A percentile compares a stretch with the other conserved stretches of the same genome.
These are phyloP conservation scores for Microctonus hyperodae DNA, from an alignment of 2,888 invertebrate genomes.

Conservation along the genomic window DNA sequence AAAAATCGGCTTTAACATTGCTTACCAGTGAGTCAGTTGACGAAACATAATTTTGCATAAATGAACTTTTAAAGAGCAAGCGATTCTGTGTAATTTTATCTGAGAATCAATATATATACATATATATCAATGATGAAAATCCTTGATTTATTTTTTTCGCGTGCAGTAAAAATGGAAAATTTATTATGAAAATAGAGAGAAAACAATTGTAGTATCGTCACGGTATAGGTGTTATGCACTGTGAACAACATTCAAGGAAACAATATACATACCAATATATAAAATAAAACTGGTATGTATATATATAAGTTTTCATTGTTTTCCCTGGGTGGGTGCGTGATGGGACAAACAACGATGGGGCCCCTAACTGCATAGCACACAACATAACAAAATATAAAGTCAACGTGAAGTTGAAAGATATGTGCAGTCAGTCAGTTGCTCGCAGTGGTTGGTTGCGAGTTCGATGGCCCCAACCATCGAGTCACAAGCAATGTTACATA, in stretches of 20 bases:
- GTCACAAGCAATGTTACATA: not conserved
- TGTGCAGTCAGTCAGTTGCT: not conserved
- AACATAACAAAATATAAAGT: not conserved
- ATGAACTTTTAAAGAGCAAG: too few relatives aligned
- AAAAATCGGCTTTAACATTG: too few relatives aligned
- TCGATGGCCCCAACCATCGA: not conserved
- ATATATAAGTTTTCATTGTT: not conserved
- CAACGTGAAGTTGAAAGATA: not conserved
- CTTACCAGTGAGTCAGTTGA: too few relatives aligned
- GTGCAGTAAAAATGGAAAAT: conserved; percentile 9
- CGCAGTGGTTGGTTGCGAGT: conserved; percentile 1
- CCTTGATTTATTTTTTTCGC: too few relatives aligned
- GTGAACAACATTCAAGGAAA: not conserved
- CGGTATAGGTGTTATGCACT: conserved; percentile 16
- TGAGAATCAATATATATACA: too few relatives aligned
- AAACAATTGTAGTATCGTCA: conserved; percentile 15
- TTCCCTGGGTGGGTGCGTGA: not conserved
- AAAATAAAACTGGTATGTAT: not conserved
- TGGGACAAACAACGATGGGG: not conserved
- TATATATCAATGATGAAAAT: too few relatives aligned
- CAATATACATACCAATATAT: not conserved
- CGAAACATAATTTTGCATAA: too few relatives aligned
- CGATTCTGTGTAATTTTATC: too few relatives aligned
- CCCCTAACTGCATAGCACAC: not conserved
- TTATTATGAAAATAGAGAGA: conserved; percentile 6